Conservation (phyloP, 2,888 invertebrate species). For the Ormyrus labotus region DNA sequence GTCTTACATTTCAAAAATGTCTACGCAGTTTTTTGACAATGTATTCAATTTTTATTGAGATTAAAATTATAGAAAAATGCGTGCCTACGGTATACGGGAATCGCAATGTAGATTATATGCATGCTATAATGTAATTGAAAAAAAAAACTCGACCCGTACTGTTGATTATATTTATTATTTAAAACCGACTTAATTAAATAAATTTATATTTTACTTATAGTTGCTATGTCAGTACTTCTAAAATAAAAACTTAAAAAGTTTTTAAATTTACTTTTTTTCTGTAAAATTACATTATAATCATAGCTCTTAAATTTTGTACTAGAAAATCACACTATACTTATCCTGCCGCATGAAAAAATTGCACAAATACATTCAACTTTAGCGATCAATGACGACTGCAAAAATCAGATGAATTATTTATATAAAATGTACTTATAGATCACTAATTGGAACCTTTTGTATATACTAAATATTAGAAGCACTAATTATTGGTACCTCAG, state of each 20-base stretch:
- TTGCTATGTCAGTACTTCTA: constrained; percentile 1
- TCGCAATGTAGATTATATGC: constrained; percentile 20
- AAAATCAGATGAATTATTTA: constrained; percentile 8
- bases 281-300: background rate
- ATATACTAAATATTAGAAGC: too few species aligned
- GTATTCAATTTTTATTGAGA: background rate
- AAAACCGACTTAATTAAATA: background rate
- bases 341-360: constrained; percentile 3
- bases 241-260: background rate
- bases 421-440: constrained; percentile 19
- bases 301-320: background rate
- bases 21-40: background rate
- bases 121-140: constrained; percentile 12
- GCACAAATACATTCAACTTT: constrained; percentile 23
- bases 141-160: constrained; percentile 4
- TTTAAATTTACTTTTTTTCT: background rate
- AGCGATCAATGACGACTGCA: constrained; percentile 21
- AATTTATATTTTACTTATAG: background rate
- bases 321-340: constrained; percentile 1
- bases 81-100: background rate
- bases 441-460: background rate
- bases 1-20: constrained; percentile 16
- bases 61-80: background rate
- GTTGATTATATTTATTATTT: background rate
- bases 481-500: too few species aligned